Conservation (phyloP, 2,888 invertebrate species). For the Drosophila rellima region DNA sequence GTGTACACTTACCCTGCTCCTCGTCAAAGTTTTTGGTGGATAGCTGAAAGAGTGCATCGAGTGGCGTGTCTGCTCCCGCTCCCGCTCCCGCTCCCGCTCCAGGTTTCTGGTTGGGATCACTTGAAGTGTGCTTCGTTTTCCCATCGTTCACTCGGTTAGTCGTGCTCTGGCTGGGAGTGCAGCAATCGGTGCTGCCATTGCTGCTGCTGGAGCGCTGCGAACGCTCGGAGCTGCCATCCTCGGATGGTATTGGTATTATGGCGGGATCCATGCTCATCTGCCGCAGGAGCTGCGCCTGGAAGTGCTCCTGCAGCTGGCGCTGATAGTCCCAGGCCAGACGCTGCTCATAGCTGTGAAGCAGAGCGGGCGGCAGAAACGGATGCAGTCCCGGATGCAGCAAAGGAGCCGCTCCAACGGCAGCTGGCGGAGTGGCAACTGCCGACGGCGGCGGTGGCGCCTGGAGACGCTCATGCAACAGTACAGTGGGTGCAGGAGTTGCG, state of each 20-base stretch:
- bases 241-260: constrained; percentile 86
- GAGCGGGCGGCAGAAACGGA: constrained; percentile 86
- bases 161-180: constrained; percentile 52
- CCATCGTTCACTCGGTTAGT: constrained; percentile 29
- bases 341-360: constrained; percentile 89
- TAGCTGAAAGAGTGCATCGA: constrained; percentile 98
- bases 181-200: constrained; percentile 86
- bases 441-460: constrained; percentile 32
- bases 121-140: constrained; percentile 9
- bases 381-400: constrained; percentile 72
- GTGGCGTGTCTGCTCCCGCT: constrained; percentile 89
- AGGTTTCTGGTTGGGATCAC: constrained; percentile 22
- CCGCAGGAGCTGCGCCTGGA: constrained; percentile 86
- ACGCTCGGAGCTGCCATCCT: constrained; percentile 90
- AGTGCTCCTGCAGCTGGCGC: constrained; percentile 87
- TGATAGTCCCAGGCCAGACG: constrained; percentile 88
- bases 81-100: constrained; percentile 65
- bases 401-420: constrained; percentile 20
- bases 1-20: constrained; percentile 89
- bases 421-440: background rate
- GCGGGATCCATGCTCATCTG: constrained; percentile 86
- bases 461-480: constrained; percentile 42
- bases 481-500: background rate
- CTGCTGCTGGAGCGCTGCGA: constrained; percentile 89
- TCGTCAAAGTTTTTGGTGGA: constrained; percentile 99